phyloP scores from a whole-genome alignment of 1,140 invertebrate species.

The Brachionus asplanchnoidis region DNA sequence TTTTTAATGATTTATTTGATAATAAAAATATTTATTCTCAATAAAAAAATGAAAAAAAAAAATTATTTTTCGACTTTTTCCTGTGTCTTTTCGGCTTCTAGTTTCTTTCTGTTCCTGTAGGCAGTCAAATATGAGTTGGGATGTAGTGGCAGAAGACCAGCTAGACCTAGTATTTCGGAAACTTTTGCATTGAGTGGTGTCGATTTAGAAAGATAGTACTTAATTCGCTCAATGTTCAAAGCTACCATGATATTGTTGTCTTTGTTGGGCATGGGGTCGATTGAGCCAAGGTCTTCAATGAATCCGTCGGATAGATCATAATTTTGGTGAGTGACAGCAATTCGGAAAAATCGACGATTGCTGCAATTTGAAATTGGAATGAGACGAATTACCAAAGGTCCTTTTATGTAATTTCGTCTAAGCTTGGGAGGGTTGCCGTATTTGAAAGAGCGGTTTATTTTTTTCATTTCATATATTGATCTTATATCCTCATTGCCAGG shows the following conservation, averaged over 20 bases:
- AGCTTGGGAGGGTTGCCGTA: conserved; percentile 14
- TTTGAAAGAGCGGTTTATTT: conserved; percentile 36
- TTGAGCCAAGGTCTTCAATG: conserved; percentile 30
- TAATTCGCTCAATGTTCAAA: conserved; percentile 35
- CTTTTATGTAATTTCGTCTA: neutral
- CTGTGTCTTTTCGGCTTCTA: neutral
- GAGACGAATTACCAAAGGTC: conserved; percentile 1
- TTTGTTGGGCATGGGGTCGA: conserved; percentile 39
- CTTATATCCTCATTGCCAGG: conserved; percentile 21
- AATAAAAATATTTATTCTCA: too few relatives aligned
- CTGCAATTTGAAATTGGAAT: conserved; percentile 25
- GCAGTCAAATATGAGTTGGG: conserved; percentile 23
- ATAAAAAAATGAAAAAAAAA: neutral
- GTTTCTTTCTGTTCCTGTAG: conserved; percentile 16
- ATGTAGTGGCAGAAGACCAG: conserved; percentile 27
- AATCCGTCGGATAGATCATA: neutral
- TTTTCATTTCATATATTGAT: conserved; percentile 29
- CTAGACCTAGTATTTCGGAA: conserved; percentile 19
- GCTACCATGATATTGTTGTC: conserved; percentile 30
- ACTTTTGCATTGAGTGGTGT: neutral
- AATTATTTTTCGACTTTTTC: conserved; percentile 12
- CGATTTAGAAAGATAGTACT: conserved; percentile 14
- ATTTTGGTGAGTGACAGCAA: conserved; percentile 18
- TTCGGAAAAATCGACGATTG: conserved; percentile 27
- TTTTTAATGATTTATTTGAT: too few relatives aligned